Evolutionary conservation across 2,888 invertebrate species (phyloP).

Genomic region (Sesia apiformis): DNA sequence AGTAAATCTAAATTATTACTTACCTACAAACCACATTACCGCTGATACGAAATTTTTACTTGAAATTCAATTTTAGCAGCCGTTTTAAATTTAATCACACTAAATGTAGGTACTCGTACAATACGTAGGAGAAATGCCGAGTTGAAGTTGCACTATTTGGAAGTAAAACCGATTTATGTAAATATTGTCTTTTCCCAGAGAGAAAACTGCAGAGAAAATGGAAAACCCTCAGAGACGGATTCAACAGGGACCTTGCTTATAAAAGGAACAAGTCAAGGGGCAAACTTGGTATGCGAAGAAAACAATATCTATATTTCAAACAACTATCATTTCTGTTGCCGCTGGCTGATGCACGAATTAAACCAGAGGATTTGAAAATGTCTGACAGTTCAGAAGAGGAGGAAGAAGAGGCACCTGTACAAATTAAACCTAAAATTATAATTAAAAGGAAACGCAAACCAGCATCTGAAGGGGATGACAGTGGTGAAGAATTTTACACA

Average conservation of each 20-base stretch:
- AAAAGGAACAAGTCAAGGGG: not conserved
- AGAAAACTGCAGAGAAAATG: not conserved
- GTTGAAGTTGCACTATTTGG: too few relatives aligned
- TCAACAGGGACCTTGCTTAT: not conserved
- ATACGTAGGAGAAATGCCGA: too few relatives aligned
- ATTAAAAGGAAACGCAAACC: not conserved
- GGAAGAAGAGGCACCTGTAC: not conserved
- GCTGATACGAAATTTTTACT: too few relatives aligned
- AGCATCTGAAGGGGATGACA: not conserved
- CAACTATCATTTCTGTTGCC: not conserved
- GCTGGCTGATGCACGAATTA: not conserved
- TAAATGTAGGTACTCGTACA: too few relatives aligned
- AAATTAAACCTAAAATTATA: not conserved
- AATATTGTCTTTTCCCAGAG: not conserved
- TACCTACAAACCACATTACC: too few relatives aligned
- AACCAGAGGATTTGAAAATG: not conserved
- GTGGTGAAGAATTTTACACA: not conserved
- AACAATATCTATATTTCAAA: not conserved
- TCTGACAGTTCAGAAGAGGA: not conserved
- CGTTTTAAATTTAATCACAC: too few relatives aligned
- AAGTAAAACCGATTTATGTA: too few relatives aligned
- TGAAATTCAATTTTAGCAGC: too few relatives aligned
- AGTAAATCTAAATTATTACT: too few relatives aligned
- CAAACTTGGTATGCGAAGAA: not conserved
- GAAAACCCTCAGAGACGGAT: not conserved